Base-by-base conservation (phyloP, 2,888 invertebrate genomes). In the Microchrysa polita region DNA sequence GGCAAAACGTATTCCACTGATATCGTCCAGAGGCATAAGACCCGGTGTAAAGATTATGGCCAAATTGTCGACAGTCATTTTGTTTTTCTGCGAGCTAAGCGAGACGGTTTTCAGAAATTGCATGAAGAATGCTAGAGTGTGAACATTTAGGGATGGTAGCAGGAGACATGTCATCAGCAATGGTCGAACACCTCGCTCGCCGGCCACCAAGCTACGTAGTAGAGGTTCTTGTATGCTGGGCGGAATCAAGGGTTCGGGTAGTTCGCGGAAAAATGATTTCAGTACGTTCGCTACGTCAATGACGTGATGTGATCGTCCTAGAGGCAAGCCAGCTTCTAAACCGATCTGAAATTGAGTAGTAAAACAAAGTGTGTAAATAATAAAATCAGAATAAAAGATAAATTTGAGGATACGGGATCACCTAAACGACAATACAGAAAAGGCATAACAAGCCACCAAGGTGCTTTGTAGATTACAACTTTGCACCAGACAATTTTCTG, bases 1-100 rank as follows among this genome's bases (percentile, higher is more conserved):
- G 71, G 89, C 89, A 73, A 92, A 85, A 77, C 92, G 86, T 77
- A 89, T 86, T 60, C 90, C 87, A n/a, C 89, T 88, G 20, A 90
- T 88, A 76, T 91, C 90, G 69, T 90, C 90, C 12, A 91, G 85
- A 0, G 94, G 94, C 91, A 96, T 93, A 69, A 96, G 87, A 80
- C 94, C 94, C 0, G 96, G 96, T 0, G 94, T 91, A 82, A 96
- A 87, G 34, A 96, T 92, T 77, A 95, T 92, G 1, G 96, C 92
- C 77, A 96, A 86, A 85, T 96, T 96, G 69, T 90, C 90, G 0
- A 90, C 86, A 78, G 91, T 90, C 96, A 97, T 97, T 83, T 92
- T 91, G 82, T 96, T 96, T 65, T 88, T 87, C 65, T 88, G 87
- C 67, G 91, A 89, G 79, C 89, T 88, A 40, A 88, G 86, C 7